phyloP scores from a whole-genome alignment of 2,797 vertebrate genomes.

The Chlorospingus semifuscus region DNA sequence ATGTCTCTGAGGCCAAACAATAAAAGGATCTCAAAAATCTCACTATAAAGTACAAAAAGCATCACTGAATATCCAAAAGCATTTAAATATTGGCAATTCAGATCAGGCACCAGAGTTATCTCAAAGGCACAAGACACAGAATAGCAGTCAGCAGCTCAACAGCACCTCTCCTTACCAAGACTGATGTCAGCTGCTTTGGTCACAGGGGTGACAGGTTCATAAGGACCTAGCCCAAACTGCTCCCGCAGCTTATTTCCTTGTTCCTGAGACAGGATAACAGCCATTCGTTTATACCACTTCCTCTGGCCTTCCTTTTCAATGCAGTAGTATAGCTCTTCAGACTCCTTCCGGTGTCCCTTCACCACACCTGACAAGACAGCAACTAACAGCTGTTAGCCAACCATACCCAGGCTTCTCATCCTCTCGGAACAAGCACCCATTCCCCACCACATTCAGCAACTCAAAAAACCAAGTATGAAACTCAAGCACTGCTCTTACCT shows the following conservation, averaged over 20 bases:
- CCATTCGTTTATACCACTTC: constrained; percentile 90
- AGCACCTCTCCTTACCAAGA: constrained; percentile 80
- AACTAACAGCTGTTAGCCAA: background rate
- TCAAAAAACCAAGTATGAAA: background rate
- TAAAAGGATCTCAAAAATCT: background rate
- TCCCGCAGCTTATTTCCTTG: constrained; percentile 93
- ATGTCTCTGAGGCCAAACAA: background rate
- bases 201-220: constrained; percentile 84
- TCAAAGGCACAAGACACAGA: background rate
- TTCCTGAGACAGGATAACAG: constrained; percentile 92
- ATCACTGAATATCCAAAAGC: background rate
- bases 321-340: constrained; percentile 87
- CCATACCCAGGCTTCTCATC: background rate
- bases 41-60: background rate
- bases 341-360: constrained; percentile 87
- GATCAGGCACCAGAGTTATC: background rate
- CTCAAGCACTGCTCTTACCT: constrained; percentile 73
- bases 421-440: background rate
- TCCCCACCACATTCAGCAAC: background rate
- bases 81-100: background rate
- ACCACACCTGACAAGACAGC: constrained; percentile 82
- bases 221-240: constrained; percentile 92
- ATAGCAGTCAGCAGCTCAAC: background rate
- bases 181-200: constrained; percentile 96
- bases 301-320: constrained; percentile 90